Percentiles rank a stretch among this genome's conserved stretches.
These are phyloP conservation scores for Thymallus thymallus DNA, from an alignment of 2,113 vertebrate genomes.

Conservation along the genomic window DNA sequence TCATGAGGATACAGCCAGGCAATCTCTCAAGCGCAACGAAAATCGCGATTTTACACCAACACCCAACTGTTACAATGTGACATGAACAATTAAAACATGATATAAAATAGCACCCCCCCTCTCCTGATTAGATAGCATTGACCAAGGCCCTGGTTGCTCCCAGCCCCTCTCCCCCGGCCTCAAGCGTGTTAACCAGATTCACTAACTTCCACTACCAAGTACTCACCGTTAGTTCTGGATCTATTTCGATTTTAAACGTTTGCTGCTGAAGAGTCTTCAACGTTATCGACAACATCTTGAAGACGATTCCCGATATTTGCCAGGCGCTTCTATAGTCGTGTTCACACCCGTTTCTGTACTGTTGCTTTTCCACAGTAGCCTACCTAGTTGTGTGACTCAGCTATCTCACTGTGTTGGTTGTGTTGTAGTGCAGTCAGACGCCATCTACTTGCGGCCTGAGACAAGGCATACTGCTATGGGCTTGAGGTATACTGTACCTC, in stretches of 20 bases:
- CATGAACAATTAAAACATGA: constrained; percentile 4
- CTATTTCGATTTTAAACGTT: constrained; percentile 74
- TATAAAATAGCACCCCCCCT: constrained; percentile 15
- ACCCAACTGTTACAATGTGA: background rate
- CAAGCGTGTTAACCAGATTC: constrained; percentile 54
- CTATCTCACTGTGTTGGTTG: constrained; percentile 56
- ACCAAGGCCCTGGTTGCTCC: constrained; percentile 38
- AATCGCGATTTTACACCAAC: background rate
- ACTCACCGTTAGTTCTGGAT: constrained; percentile 73
- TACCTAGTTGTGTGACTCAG: constrained; percentile 76
- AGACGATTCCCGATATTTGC: background rate
- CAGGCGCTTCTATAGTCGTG: background rate
- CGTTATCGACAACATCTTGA: constrained; percentile 73
- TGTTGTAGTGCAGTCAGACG: constrained; percentile 35
- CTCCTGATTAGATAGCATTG: constrained; percentile 5
- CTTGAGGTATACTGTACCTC: background rate
- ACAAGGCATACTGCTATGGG: constrained; percentile 25
- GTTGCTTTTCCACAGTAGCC: constrained; percentile 36
- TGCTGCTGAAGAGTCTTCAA: constrained; percentile 79
- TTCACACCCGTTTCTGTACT: constrained; percentile 21
- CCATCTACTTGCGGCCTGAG: constrained; percentile 63
- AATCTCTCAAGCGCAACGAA: background rate
- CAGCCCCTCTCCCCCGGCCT: constrained; percentile 39
- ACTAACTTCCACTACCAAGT: constrained; percentile 47
- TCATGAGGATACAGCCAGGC: constrained; percentile 31